phyloP scores from a whole-genome alignment of 2,113 vertebrate species.

The Ceuthmochares aereus region DNA sequence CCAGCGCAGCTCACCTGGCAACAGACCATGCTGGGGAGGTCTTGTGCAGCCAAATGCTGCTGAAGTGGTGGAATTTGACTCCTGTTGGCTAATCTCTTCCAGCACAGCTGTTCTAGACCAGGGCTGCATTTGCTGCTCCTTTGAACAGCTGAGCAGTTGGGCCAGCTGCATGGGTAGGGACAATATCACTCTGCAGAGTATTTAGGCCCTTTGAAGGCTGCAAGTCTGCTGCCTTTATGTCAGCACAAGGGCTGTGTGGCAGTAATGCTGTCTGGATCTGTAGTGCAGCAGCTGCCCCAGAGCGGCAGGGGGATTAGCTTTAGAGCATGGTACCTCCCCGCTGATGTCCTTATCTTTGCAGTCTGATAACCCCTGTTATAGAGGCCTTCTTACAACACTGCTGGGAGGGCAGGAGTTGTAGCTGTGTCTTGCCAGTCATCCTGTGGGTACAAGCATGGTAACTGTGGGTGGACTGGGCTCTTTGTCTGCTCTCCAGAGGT shows the following conservation, averaged over 20 bases:
- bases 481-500: neutral
- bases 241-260: neutral
- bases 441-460: neutral
- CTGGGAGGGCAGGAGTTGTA: neutral
- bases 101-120: neutral
- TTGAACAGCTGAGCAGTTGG: neutral
- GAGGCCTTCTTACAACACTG: neutral
- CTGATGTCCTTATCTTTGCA: neutral
- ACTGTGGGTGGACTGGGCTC: neutral
- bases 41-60: neutral
- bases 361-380: neutral
- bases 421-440: neutral
- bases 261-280: rapidly evolving
- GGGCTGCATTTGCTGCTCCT: neutral
- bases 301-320: neutral
- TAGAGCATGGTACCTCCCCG: neutral
- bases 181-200: neutral
- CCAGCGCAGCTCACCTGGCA: neutral
- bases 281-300: neutral
- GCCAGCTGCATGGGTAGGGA: neutral
- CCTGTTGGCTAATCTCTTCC: neutral
- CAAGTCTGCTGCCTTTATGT: neutral
- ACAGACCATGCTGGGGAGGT: neutral
- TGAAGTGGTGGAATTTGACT: neutral
- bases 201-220: neutral